These are phyloP conservation scores for Antechinus flavipes DNA, from an alignment of 2,113 vertebrate genomes.

Conservation along the genomic window DNA sequence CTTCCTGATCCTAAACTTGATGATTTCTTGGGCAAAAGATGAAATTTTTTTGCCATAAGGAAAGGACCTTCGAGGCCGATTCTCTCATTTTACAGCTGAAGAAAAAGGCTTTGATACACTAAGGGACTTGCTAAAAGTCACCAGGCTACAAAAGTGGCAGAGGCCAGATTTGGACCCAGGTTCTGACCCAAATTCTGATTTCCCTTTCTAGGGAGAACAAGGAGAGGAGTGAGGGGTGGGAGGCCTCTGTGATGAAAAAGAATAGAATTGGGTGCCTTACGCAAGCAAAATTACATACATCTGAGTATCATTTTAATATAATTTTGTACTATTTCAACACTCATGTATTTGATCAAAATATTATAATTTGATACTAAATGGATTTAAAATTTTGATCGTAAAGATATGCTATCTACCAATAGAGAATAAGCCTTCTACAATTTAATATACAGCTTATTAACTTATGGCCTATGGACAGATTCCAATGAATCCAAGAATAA, in stretches of 20 bases:
- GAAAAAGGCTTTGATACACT: not conserved
- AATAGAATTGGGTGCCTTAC: not conserved
- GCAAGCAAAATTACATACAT: not conserved
- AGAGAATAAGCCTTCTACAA: not conserved
- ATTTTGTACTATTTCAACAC: not conserved
- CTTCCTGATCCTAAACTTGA: not conserved
- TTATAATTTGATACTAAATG: not conserved
- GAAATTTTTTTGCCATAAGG: not conserved
- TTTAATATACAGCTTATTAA: not conserved
- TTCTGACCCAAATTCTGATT: not conserved
- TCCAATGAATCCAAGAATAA: not conserved
- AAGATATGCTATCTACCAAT: not conserved
- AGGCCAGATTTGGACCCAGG: not conserved
- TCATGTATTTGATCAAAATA: not conserved
- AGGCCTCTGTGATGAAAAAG: not conserved
- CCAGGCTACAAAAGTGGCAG: not conserved
- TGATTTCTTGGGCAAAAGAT: not conserved
- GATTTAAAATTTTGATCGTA: not conserved
- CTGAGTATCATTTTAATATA: not conserved
- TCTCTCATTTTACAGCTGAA: not conserved
- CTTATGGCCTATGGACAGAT: not conserved
- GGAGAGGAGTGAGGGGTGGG: not conserved
- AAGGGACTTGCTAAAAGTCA: not conserved
- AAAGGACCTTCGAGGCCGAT: not conserved
- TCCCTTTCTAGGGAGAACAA: not conserved